A percentile compares a stretch with the other conserved stretches of the same genome.
Conservation (phyloP, 2,888 invertebrate species). For the Phanerotoma sp. region DNA sequence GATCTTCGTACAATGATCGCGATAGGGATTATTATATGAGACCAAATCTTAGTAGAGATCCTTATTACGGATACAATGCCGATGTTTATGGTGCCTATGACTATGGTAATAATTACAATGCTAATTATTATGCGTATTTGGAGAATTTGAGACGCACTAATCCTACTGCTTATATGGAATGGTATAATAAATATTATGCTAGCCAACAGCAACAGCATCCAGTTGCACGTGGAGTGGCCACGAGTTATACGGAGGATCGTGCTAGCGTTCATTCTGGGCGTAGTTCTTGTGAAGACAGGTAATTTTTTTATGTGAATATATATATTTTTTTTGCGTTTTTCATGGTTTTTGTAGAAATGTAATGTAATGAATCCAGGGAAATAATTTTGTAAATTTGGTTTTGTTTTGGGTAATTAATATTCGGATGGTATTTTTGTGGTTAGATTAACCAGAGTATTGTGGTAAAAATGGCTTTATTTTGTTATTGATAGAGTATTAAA, state of each 20-base stretch:
- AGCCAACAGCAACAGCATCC: slow-evolving; percentile 48
- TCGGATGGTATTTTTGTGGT: too few relatives aligned
- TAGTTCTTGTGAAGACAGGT: slow-evolving; percentile 76
- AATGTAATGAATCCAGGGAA: too few relatives aligned
- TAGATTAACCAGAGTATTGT: too few relatives aligned
- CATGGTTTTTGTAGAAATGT: too few relatives aligned
- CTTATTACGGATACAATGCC: slow-evolving; percentile 52
- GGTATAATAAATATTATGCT: slow-evolving; percentile 75
- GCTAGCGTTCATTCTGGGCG: slow-evolving; percentile 82
- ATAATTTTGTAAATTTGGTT: too few relatives aligned
- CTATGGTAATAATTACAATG: slow-evolving; percentile 48
- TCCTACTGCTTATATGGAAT: slow-evolving; percentile 76
- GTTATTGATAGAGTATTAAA: too few relatives aligned
- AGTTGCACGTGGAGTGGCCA: slow-evolving; percentile 41
- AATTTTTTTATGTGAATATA: slow-evolving; percentile 54
- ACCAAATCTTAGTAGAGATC: slow-evolving; percentile 48
- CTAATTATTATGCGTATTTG: slow-evolving; percentile 69
- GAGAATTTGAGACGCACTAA: slow-evolving; percentile 75
- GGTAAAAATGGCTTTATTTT: too few relatives aligned
- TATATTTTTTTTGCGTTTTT: too few relatives aligned
- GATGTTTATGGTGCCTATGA: slow-evolving; percentile 48
- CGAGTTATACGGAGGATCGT: slow-evolving; percentile 64
- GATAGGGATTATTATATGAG: slow-evolving; percentile 52
- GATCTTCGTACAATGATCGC: slow-evolving; percentile 55
- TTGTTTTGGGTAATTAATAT: too few relatives aligned